Evolutionary conservation across 2,113 vertebrate genomes (phyloP).

Genomic region (Phocoena phocoena): DNA sequence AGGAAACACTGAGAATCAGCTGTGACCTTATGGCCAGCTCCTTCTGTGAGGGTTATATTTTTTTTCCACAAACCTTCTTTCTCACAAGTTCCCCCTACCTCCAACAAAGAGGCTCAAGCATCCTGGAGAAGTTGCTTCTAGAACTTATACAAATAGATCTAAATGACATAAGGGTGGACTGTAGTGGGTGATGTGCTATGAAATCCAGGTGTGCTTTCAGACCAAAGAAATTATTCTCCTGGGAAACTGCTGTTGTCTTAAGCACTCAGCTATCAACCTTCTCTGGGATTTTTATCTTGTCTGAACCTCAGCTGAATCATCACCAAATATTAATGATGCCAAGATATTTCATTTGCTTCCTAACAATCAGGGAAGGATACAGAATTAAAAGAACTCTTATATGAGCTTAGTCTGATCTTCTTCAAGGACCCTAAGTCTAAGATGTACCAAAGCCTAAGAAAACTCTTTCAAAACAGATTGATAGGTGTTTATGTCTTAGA

Average conservation of each 20-base stretch:
- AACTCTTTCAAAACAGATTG: background rate
- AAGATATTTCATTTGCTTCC: background rate
- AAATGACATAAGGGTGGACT: background rate
- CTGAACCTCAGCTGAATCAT: background rate
- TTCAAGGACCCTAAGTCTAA: slow-evolving; percentile 30
- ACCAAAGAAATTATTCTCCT: background rate
- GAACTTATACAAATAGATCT: background rate
- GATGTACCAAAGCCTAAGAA: background rate
- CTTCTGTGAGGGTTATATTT: background rate
- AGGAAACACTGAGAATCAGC: background rate
- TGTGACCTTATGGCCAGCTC: background rate
- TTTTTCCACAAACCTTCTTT: background rate
- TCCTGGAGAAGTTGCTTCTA: background rate
- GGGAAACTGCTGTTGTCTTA: background rate
- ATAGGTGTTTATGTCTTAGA: background rate
- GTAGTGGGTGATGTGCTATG: background rate
- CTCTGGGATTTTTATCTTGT: background rate
- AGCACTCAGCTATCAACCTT: background rate
- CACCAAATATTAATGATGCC: background rate
- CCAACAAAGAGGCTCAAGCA: background rate
- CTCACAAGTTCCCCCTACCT: background rate
- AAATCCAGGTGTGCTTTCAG: background rate
- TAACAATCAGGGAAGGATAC: background rate
- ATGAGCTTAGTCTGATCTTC: slow-evolving; percentile 35
- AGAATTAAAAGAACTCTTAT: slow-evolving; percentile 30